Conservation (phyloP, 1,140 invertebrate species). For the Euborellia annulipes region DNA sequence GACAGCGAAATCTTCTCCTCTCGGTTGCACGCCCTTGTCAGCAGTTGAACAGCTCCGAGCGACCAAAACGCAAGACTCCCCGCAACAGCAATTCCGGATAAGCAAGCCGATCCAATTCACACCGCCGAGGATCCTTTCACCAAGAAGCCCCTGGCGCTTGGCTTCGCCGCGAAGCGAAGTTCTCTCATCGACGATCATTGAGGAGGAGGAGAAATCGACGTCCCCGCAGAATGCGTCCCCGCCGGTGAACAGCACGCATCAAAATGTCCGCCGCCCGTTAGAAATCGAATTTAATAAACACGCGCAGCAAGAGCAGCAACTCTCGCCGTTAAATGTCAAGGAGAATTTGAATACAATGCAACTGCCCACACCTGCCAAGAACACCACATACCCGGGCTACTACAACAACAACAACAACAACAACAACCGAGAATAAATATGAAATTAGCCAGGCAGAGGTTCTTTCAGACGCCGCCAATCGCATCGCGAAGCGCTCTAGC, state of each 20-base stretch:
- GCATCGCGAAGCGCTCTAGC: background rate
- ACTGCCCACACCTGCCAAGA: background rate
- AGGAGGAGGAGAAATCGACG: slow-evolving; percentile 35
- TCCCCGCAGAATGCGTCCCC: slow-evolving; percentile 4
- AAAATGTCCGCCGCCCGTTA: background rate
- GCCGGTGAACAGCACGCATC: background rate
- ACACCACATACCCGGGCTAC: background rate
- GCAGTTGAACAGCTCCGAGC: slow-evolving; percentile 69
- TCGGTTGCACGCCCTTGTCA: slow-evolving; percentile 37
- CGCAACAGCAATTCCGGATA: slow-evolving; percentile 22
- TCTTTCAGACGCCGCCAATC: no score
- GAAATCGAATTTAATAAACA: background rate
- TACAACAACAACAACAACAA: no score
- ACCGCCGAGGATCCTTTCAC: slow-evolving; percentile 41
- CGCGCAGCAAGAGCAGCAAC: background rate
- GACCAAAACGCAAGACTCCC: slow-evolving; percentile 28
- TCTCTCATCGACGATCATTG: slow-evolving; percentile 64
- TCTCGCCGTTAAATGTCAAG: slow-evolving; percentile 10
- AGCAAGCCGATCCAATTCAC: slow-evolving; percentile 31
- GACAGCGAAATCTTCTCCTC: slow-evolving; percentile 38
- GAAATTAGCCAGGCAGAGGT: no score
- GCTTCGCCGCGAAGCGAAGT: slow-evolving; percentile 59
- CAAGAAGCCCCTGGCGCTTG: slow-evolving; percentile 56
- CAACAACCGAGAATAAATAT: no score
- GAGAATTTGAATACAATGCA: slow-evolving; percentile 9